Percentiles rank a stretch among this genome's conserved stretches.
These are phyloP conservation scores for Synaphobranchus kaupii DNA, from an alignment of 2,797 vertebrate species.

Conservation along the genomic window DNA sequence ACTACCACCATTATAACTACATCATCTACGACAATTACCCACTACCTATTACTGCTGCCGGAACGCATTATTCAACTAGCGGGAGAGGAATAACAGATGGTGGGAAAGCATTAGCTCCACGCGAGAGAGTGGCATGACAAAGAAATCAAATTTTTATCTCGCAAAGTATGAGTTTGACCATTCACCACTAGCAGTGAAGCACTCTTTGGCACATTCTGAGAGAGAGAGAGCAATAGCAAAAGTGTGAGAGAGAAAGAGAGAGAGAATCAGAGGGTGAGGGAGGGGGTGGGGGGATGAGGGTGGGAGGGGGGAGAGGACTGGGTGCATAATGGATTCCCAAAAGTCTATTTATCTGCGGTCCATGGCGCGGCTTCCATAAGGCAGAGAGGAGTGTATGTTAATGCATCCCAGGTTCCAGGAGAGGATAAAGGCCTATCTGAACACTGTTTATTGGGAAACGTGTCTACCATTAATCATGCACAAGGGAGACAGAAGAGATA, in stretches of 20 bases:
- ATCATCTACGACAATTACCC: not conserved
- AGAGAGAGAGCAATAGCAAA: not conserved
- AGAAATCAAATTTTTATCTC: not conserved
- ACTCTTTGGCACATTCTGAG: not conserved
- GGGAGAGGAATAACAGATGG: not conserved
- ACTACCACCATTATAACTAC: not conserved
- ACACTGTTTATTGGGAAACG: constrained; percentile 71
- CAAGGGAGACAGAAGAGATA: constrained; percentile 73
- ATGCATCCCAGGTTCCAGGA: constrained; percentile 58
- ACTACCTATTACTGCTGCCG: not conserved
- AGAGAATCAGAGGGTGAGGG: not conserved
- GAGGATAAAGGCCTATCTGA: constrained; percentile 66
- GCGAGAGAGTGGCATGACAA: not conserved
- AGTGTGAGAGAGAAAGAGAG: not conserved
- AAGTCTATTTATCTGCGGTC: constrained; percentile 46
- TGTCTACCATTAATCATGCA: constrained; percentile 74
- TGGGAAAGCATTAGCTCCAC: not conserved
- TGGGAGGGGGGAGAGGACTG: not conserved
- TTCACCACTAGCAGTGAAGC: not conserved
- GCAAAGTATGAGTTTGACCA: not conserved
- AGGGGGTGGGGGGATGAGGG: not conserved
- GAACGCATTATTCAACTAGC: not conserved
- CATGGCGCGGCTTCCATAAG: constrained; percentile 48
- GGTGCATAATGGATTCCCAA: constrained; percentile 49
- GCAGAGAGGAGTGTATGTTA: constrained; percentile 63